Percentiles rank a stretch among this genome's conserved stretches.
phyloP scores from a whole-genome alignment of 30 jellyfish, hydroid and myxozoan species.

The Aurelia aurita complex sp. Pacific region DNA sequence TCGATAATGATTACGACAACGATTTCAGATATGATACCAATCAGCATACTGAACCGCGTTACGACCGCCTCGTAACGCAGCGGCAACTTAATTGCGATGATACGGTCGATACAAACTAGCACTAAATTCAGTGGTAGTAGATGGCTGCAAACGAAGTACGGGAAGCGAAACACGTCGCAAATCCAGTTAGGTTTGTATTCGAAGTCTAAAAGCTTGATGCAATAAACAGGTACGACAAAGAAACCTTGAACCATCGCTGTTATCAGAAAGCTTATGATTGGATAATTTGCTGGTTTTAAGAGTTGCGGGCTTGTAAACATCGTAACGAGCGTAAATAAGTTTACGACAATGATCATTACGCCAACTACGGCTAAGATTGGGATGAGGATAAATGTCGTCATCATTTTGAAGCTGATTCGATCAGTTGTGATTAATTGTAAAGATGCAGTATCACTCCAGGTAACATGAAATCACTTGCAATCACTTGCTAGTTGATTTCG shows the following conservation, averaged over 20 bases:
- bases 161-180: constrained; percentile 74
- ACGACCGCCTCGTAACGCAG: constrained; percentile 54
- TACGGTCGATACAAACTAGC: constrained; percentile 60
- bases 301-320: constrained; percentile 59
- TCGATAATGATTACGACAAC: constrained; percentile 41
- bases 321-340: constrained; percentile 55
- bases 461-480: too few relatives aligned
- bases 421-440: too few relatives aligned
- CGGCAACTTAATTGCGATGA: constrained; percentile 59
- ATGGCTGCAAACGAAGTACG: constrained; percentile 70
- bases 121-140: constrained; percentile 48
- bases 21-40: constrained; percentile 15
- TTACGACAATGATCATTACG: constrained; percentile 36
- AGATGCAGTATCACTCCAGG: too few relatives aligned
- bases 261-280: constrained; percentile 54
- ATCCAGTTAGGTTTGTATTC: constrained; percentile 38
- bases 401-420: too few relatives aligned
- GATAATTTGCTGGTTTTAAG: constrained; percentile 62
- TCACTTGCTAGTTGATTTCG: too few relatives aligned
- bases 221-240: constrained; percentile 70
- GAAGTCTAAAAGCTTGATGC: constrained; percentile 26
- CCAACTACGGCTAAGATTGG: constrained; percentile 44
- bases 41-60: constrained; percentile 38
- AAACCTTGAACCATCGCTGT: constrained; percentile 71
- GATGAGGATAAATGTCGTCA: neutral